Conservation (phyloP, 2,888 invertebrate species). For the Ochlodes sylvanus region DNA sequence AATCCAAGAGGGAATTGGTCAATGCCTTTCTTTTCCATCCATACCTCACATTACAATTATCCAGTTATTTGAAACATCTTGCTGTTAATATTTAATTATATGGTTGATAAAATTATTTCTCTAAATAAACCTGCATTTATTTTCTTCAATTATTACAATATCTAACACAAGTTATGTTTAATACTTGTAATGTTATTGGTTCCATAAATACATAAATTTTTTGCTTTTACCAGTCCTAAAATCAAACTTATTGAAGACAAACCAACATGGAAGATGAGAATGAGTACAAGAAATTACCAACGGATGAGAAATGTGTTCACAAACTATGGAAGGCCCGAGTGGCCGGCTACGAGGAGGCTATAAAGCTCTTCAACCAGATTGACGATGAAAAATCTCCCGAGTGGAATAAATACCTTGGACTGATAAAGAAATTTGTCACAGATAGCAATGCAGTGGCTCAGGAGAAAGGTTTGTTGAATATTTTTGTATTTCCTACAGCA, state of each 20-base stretch:
- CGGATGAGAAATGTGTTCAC: constrained; percentile 96
- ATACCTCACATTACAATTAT: neutral
- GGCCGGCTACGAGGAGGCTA: constrained; percentile 96
- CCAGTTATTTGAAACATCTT: neutral
- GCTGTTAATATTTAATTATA: neutral
- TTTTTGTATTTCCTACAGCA: too few relatives aligned
- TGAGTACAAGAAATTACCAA: constrained; percentile 93
- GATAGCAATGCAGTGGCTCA: constrained; percentile 98
- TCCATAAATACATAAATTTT: neutral
- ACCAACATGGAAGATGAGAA: constrained; percentile 92
- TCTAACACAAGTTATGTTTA: neutral
- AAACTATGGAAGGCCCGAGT: constrained; percentile 98
- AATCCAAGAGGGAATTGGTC: constrained; percentile 25
- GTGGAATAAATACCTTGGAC: constrained; percentile 95
- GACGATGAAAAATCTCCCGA: constrained; percentile 97
- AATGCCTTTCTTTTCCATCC: constrained; percentile 20
- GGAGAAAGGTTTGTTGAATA: constrained; percentile 89
- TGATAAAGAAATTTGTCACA: constrained; percentile 96
- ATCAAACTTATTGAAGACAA: constrained; percentile 44
- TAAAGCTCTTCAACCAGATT: constrained; percentile 93
- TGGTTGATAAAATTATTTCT: neutral
- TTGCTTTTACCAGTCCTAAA: constrained; percentile 24
- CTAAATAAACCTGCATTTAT: neutral
- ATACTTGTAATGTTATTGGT: neutral
- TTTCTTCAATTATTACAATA: neutral